Evolutionary conservation across 1,140 invertebrate species (phyloP).

Genomic region (Drosophila athabasca): DNA sequence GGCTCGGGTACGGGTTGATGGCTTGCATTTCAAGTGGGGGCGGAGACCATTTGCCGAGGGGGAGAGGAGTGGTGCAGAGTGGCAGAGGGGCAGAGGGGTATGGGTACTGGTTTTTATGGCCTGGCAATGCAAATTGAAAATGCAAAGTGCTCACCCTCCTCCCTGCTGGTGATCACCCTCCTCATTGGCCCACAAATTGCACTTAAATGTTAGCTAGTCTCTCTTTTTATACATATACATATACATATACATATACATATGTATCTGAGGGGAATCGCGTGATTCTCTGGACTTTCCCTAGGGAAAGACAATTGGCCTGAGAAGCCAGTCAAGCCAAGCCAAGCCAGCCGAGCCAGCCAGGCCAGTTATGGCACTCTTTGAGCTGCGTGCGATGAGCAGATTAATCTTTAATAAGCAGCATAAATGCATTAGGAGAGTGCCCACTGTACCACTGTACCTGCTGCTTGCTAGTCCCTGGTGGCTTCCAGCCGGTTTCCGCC

Average conservation of each 20-base stretch:
- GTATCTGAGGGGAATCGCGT: constrained; percentile 32
- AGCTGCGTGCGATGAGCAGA: constrained; percentile 32
- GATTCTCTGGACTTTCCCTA: constrained; percentile 52
- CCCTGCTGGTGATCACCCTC: no score
- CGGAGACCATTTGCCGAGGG: background rate
- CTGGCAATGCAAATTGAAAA: constrained; percentile 30
- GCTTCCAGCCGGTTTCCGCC: constrained; percentile 19
- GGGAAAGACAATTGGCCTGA: constrained; percentile 50
- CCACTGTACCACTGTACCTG: no score
- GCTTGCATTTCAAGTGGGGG: constrained; percentile 45
- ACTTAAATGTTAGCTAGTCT: constrained; percentile 2
- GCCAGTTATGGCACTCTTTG: background rate
- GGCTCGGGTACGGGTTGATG: background rate
- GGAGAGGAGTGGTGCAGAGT: no score
- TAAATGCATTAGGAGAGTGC: constrained; percentile 40
- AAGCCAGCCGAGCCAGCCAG: no score
- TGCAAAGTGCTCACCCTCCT: background rate
- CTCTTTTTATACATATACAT: no score
- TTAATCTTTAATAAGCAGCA: constrained; percentile 46
- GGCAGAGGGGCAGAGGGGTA: no score
- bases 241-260: no score
- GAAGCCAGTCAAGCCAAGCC: constrained; percentile 12
- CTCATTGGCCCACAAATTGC: constrained; percentile 4
- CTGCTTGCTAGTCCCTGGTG: background rate
- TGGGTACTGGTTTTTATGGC: no score